Evolutionary conservation across 2,888 invertebrate species (phyloP).

Genomic region (Altica lythri): DNA sequence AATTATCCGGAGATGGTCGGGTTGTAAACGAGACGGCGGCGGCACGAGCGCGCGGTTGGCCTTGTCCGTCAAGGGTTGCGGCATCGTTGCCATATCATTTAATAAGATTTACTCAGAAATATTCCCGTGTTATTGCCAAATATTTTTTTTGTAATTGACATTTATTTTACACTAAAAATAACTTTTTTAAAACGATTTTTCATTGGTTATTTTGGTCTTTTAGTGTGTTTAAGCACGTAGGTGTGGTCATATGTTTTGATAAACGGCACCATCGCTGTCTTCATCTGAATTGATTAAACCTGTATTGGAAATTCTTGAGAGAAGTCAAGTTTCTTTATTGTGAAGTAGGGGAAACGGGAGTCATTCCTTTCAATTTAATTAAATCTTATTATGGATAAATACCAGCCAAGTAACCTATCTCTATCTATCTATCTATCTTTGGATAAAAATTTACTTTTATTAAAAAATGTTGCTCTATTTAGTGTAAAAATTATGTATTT

Average conservation of each 20-base stretch:
- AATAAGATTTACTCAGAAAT: background rate
- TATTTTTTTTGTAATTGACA: too few species aligned
- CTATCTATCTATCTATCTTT: too few species aligned
- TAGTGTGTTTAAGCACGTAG: background rate
- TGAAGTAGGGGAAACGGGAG: constrained; percentile 13
- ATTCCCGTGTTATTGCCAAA: too few species aligned
- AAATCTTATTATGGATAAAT: too few species aligned
- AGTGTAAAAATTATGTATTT: too few species aligned
- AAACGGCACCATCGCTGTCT: constrained; percentile 30
- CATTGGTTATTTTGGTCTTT: too few species aligned
- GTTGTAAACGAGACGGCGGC: constrained; percentile 23
- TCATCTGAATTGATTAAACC: constrained; percentile 28
- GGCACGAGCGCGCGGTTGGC: constrained; percentile 27
- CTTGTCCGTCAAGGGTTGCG: constrained; percentile 22
- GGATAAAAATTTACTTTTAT: too few species aligned
- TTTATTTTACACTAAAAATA: too few species aligned
- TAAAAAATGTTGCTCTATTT: too few species aligned
- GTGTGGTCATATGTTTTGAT: constrained; percentile 9
- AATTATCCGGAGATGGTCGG: constrained; percentile 26
- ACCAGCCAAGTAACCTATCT: too few species aligned
- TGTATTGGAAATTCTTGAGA: constrained; percentile 22
- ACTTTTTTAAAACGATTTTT: too few species aligned
- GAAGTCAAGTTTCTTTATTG: background rate
- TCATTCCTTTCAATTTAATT: background rate
- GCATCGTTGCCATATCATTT: constrained; percentile 20